Conservation (phyloP, 2,888 invertebrate genomes). For the Marasmarcha lunaedactyla region DNA sequence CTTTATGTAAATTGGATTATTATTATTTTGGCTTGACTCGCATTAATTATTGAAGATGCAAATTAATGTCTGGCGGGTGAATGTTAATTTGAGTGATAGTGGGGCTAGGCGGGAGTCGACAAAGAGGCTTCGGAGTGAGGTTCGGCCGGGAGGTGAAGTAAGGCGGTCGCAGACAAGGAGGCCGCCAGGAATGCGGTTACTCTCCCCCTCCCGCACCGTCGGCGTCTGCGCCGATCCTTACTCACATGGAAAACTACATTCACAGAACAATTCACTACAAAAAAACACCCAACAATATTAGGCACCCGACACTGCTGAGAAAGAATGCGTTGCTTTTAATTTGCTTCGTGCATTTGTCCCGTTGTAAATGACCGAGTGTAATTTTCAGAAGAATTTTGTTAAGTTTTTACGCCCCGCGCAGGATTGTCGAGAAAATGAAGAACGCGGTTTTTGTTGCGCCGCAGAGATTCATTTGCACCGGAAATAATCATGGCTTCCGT, state of each 20-base stretch:
- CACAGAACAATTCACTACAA: conserved; percentile 3
- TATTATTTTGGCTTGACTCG: too few species aligned
- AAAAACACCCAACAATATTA: too few species aligned
- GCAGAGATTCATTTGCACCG: conserved; percentile 27
- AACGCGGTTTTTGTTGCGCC: too few species aligned
- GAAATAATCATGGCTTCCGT: conserved; percentile 32
- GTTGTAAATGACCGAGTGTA: too few species aligned
- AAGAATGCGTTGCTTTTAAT: too few species aligned
- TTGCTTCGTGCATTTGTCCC: too few species aligned
- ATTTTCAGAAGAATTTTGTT: background rate
- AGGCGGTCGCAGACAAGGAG: conserved; percentile 13
- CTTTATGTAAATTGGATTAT: too few species aligned
- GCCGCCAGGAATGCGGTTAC: conserved; percentile 32
- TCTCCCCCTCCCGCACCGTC: conserved; percentile 21
- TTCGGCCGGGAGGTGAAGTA: conserved; percentile 19
- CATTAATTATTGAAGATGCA: conserved; percentile 2
- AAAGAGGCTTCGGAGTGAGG: too few species aligned
- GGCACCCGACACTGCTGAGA: too few species aligned
- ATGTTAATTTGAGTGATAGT: background rate
- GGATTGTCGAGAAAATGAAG: too few species aligned
- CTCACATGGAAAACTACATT: conserved; percentile 27
- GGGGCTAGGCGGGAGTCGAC: background rate
- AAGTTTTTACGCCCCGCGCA: background rate
- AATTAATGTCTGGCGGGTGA: conserved; percentile 1
- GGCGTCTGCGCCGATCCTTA: conserved; percentile 11